These are phyloP conservation scores for Misgurnus mizolepis DNA, from an alignment of 2,113 vertebrate genomes.

Conservation along the genomic window DNA sequence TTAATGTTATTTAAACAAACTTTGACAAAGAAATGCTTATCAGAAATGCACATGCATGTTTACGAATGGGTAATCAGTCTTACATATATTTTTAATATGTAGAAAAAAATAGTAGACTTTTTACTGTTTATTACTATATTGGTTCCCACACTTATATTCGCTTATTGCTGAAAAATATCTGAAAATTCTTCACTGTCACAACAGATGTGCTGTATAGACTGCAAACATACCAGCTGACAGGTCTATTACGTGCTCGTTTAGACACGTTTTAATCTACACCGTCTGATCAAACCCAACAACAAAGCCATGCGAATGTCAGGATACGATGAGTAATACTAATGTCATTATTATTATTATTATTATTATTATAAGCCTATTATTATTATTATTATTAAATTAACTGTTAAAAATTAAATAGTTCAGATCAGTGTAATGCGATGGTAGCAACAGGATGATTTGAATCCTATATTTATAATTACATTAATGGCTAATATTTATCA, in stretches of 20 bases:
- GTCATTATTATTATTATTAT: not conserved
- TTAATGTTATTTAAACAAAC: not conserved
- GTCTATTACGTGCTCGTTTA: slow-evolving; percentile 25
- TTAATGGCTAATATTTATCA: not conserved
- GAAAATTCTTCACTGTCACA: slow-evolving; percentile 20
- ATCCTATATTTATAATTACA: not conserved
- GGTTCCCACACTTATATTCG: too few relatives aligned
- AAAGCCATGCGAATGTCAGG: not conserved
- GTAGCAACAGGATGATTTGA: not conserved
- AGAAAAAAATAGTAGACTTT: too few relatives aligned
- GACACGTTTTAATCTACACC: slow-evolving; percentile 12
- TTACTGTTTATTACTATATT: not conserved
- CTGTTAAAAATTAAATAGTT: not conserved
- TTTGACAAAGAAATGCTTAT: not conserved
- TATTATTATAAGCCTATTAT: not conserved
- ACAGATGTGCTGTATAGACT: slow-evolving; percentile 30
- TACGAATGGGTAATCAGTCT: not conserved
- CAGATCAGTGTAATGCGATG: not conserved
- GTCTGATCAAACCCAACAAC: not conserved
- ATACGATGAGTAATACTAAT: not conserved
- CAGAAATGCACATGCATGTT: not conserved
- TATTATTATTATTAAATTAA: too few relatives aligned
- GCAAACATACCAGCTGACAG: slow-evolving; percentile 28
- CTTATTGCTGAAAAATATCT: not conserved
- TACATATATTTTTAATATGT: too few relatives aligned